Evolutionary conservation across 2,888 invertebrate species (phyloP).

Genomic region (Panopea generosa): DNA sequence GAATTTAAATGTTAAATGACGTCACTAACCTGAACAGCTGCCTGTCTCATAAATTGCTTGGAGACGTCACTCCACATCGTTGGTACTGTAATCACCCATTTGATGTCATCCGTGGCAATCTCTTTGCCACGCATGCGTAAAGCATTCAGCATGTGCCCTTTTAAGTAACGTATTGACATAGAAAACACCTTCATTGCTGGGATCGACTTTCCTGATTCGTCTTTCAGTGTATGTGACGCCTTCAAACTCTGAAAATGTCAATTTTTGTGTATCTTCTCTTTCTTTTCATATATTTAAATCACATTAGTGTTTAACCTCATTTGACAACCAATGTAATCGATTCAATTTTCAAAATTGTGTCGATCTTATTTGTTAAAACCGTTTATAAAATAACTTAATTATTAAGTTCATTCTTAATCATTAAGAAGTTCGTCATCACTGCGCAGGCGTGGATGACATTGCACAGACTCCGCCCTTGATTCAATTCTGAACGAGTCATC

Average conservation of each 20-base stretch:
- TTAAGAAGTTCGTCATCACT: too few species aligned
- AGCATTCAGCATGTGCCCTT: slow-evolving; percentile 55
- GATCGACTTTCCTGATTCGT: slow-evolving; percentile 55
- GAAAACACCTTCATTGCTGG: slow-evolving; percentile 50
- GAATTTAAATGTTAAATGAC: too few species aligned
- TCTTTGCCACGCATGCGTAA: slow-evolving; percentile 62
- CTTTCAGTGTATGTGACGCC: slow-evolving; percentile 45
- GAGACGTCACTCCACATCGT: slow-evolving; percentile 53
- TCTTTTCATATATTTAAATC: background rate
- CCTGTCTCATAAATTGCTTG: slow-evolving; percentile 59
- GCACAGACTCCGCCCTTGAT: too few species aligned
- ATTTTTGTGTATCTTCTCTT: background rate
- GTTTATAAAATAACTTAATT: too few species aligned
- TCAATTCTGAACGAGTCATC: too few species aligned
- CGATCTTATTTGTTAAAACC: too few species aligned
- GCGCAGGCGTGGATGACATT: too few species aligned
- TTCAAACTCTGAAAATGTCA: slow-evolving; percentile 33
- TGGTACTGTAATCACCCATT: slow-evolving; percentile 61
- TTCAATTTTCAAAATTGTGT: too few species aligned
- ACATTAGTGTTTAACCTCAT: too few species aligned
- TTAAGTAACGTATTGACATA: slow-evolving; percentile 48
- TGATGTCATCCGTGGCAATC: slow-evolving; percentile 57
- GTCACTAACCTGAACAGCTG: slow-evolving; percentile 58
- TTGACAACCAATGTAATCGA: too few species aligned
- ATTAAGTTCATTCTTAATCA: too few species aligned